Percentiles rank a stretch among this genome's conserved stretches.
Evolutionary conservation across 2,113 vertebrate genomes (phyloP).

Genomic region (Cyanocitta stelleri): DNA sequence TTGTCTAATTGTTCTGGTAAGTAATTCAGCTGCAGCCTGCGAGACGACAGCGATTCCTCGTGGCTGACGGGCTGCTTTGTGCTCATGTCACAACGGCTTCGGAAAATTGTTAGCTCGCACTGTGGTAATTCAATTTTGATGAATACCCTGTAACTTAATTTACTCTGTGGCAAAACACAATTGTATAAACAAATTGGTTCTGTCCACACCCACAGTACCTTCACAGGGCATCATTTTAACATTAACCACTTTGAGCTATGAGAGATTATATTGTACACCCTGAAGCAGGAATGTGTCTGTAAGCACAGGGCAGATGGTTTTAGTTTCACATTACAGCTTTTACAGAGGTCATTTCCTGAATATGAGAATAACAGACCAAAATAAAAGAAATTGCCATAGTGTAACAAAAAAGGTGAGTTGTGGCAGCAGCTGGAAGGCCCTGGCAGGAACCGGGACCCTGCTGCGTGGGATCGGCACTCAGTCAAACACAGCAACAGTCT

Average conservation of each 20-base stretch:
- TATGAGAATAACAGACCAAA: neutral
- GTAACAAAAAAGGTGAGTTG: neutral
- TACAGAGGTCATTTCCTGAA: neutral
- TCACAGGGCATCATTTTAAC: conserved; percentile 2
- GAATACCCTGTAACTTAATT: conserved; percentile 52
- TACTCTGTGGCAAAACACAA: conserved; percentile 43
- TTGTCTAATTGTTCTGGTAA: conserved; percentile 22
- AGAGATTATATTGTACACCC: neutral
- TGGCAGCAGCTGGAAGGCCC: neutral
- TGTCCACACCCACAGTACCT: conserved; percentile 57
- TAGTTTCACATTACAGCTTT: neutral
- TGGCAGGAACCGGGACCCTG: fast-evolving
- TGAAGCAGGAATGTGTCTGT: neutral
- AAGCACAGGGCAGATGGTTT: neutral
- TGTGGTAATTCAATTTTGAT: conserved; percentile 42
- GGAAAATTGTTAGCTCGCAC: conserved; percentile 7
- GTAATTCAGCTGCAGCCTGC: conserved; percentile 44
- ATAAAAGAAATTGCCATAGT: neutral
- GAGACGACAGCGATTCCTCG: neutral
- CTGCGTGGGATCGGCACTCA: neutral
- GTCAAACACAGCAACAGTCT: fast-evolving
- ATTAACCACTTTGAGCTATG: neutral
- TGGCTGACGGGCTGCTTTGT: conserved; percentile 52
- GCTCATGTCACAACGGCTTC: conserved; percentile 45
- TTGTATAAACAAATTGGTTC: conserved; percentile 53